phyloP scores from a whole-genome alignment of 2,797 vertebrate genomes.

The Melanotaenia pygmaea region DNA sequence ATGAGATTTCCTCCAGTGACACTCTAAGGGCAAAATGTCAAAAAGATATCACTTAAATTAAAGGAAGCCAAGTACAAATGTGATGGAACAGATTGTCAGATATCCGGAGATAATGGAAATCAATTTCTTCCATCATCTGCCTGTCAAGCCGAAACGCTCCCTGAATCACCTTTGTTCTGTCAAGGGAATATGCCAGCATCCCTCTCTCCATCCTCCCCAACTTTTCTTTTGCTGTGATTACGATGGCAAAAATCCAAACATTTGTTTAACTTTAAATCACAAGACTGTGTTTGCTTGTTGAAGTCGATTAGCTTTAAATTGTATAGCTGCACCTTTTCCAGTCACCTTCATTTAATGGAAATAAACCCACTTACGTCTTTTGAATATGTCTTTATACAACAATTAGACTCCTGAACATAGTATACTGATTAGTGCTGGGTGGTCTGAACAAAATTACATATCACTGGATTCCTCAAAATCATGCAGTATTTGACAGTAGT shows the following conservation, averaged over 20 bases:
- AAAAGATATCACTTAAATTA: conserved; percentile 29
- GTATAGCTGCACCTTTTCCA: not conserved
- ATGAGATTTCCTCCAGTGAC: conserved; percentile 2
- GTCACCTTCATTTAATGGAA: not conserved
- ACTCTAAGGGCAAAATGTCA: conserved; percentile 41
- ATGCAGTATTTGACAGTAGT: not conserved
- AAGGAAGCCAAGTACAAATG: conserved; percentile 16
- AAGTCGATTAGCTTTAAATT: not conserved
- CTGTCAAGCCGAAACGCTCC: conserved; percentile 1
- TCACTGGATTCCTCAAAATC: not conserved
- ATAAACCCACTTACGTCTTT: not conserved
- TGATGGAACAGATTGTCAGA: conserved; percentile 40
- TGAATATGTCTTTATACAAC: not conserved
- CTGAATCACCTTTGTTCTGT: conserved; percentile 12
- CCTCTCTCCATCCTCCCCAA: not conserved
- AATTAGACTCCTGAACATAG: not conserved
- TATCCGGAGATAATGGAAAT: conserved; percentile 38
- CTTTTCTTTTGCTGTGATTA: not conserved
- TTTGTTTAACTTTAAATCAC: conserved; percentile 11
- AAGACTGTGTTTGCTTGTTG: not conserved
- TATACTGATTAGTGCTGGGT: not conserved
- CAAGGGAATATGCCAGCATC: not conserved
- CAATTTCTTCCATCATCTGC: conserved; percentile 42
- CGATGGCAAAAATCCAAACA: not conserved
- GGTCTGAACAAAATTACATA: not conserved